Percentiles rank a stretch among this genome's conserved stretches.
Conservation (phyloP, 2,113 vertebrate species). For the Sminthopsis crassicaudata region DNA sequence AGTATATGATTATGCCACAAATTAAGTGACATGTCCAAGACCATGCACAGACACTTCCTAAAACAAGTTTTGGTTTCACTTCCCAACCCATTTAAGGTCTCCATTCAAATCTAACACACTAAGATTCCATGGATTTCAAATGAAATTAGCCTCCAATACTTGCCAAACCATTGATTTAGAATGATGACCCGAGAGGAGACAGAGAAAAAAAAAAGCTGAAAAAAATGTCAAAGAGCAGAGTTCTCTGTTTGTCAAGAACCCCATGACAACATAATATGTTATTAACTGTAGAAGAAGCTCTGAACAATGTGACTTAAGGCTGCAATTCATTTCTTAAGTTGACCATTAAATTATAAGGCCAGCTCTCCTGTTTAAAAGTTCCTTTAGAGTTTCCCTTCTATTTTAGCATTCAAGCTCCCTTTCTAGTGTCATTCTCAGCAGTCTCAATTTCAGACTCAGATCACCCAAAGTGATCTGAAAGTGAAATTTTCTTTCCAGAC, state of each 20-base stretch:
- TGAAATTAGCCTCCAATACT: background rate
- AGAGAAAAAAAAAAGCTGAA: background rate
- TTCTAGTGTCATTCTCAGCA: constrained; percentile 23
- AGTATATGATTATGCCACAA: background rate
- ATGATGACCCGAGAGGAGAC: background rate
- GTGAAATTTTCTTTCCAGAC: constrained; percentile 33
- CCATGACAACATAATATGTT: background rate
- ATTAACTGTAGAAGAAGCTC: background rate
- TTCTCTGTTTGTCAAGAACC: background rate
- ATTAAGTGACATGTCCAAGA: background rate
- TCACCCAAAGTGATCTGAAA: background rate
- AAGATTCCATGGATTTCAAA: background rate
- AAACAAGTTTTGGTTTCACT: background rate
- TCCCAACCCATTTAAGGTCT: background rate
- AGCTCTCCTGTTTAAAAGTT: constrained; percentile 6
- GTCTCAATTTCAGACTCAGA: background rate
- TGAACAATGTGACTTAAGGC: background rate
- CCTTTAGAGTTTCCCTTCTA: constrained; percentile 35
- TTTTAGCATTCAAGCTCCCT: constrained; percentile 22
- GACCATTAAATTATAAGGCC: constrained; percentile 7
- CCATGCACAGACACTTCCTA: background rate
- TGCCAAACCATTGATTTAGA: background rate
- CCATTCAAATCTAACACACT: background rate
- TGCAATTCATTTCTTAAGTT: constrained; percentile 28
- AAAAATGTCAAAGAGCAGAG: background rate